Percentiles rank a stretch among this genome's conserved stretches.
Conservation (phyloP, 2,888 invertebrate genomes). For the Cephus runcator region DNA sequence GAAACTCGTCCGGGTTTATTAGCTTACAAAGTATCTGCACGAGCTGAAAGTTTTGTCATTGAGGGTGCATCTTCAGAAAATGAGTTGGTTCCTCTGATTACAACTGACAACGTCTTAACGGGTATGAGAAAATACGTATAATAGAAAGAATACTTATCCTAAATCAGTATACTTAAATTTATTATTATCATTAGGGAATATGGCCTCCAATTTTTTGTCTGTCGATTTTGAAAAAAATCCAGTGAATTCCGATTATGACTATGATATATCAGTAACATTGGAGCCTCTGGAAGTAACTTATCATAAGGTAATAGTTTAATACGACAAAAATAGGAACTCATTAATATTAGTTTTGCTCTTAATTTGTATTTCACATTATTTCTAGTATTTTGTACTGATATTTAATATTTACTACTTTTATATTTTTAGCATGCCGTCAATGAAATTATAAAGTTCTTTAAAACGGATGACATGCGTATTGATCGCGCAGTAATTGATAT, state of each 20-base stretch:
- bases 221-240: slow-evolving; percentile 81
- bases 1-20: slow-evolving; percentile 76
- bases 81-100: slow-evolving; percentile 77
- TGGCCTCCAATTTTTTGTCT: slow-evolving; percentile 77
- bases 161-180: neutral
- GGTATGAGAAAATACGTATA: slow-evolving; percentile 43
- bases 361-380: neutral
- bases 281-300: slow-evolving; percentile 83
- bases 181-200: slow-evolving; percentile 64
- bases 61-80: slow-evolving; percentile 81
- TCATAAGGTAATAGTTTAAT: slow-evolving; percentile 72
- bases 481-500: slow-evolving; percentile 55
- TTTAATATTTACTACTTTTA: slow-evolving; percentile 11
- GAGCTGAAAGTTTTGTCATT: slow-evolving; percentile 80
- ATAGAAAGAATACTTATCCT: neutral
- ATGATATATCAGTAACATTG: slow-evolving; percentile 74
- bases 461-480: slow-evolving; percentile 68
- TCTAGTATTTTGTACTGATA: slow-evolving; percentile 13
- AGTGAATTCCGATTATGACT: slow-evolving; percentile 73
- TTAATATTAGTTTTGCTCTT: neutral
- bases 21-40: slow-evolving; percentile 76
- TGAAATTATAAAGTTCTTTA: slow-evolving; percentile 78
- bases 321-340: neutral
- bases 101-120: slow-evolving; percentile 70
- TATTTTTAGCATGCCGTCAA: slow-evolving; percentile 75